Conservation (phyloP, 1,140 invertebrate genomes). For the Drosophila biarmipes region DNA sequence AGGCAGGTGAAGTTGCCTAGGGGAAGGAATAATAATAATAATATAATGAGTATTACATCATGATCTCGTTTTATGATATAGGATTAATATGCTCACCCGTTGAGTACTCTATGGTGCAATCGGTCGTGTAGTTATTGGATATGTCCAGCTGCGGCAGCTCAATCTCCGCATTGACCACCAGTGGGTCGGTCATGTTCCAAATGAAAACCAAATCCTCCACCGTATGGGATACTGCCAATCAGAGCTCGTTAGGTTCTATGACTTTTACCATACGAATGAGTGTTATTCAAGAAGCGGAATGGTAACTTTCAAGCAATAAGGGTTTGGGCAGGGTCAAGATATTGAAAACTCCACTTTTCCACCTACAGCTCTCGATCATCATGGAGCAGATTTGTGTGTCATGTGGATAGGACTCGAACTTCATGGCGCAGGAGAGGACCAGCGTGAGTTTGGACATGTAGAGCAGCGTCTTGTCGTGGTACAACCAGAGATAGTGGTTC, state of each 20-base stretch:
- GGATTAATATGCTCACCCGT: slow-evolving; percentile 86
- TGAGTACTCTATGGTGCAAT: slow-evolving; percentile 95
- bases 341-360: not conserved
- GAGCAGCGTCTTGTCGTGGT: slow-evolving; percentile 94
- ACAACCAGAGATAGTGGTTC: slow-evolving; percentile 96
- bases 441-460: slow-evolving; percentile 97
- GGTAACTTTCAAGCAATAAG: not conserved
- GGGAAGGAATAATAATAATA: not conserved
- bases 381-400: slow-evolving; percentile 95
- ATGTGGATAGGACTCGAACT: slow-evolving; percentile 96
- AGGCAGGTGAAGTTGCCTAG: slow-evolving; percentile 94
- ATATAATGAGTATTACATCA: too few species aligned
- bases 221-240: slow-evolving; percentile 90
- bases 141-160: slow-evolving; percentile 94
- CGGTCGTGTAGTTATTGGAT: slow-evolving; percentile 93
- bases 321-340: not conserved
- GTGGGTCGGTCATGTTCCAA: slow-evolving; percentile 94
- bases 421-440: slow-evolving; percentile 96
- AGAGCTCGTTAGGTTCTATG: slow-evolving; percentile 26
- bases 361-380: slow-evolving; percentile 95
- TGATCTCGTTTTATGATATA: too few species aligned
- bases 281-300: not conserved
- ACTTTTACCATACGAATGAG: not conserved
- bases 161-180: slow-evolving; percentile 94
- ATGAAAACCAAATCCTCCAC: slow-evolving; percentile 93